Evolutionary conservation across 2,113 vertebrate genomes (phyloP).

Genomic region (Corythaixoides concolor): DNA sequence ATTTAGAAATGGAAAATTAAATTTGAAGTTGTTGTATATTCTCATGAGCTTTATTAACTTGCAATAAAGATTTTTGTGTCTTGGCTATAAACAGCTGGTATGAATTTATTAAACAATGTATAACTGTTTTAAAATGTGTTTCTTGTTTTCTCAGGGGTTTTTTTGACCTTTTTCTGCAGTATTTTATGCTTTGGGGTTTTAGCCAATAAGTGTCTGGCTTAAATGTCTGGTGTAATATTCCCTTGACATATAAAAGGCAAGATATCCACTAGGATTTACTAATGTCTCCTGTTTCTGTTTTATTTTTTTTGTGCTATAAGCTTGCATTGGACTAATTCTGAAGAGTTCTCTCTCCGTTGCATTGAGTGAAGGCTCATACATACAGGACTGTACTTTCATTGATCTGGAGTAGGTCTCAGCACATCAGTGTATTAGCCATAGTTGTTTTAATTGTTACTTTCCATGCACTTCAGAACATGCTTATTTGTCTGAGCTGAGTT

Average conservation of each 20-base stretch:
- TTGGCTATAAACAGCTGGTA: conserved; percentile 2
- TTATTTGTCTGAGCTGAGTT: background rate
- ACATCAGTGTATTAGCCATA: background rate
- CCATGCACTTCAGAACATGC: background rate
- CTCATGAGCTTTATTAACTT: background rate
- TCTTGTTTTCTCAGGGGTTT: conserved; percentile 18
- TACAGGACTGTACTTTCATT: background rate
- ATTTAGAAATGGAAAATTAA: background rate
- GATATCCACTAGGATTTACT: background rate
- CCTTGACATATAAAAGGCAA: background rate
- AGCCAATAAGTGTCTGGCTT: background rate
- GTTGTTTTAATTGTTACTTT: background rate
- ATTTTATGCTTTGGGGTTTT: conserved; percentile 14
- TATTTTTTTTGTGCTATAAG: background rate
- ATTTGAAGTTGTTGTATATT: background rate
- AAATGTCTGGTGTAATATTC: background rate
- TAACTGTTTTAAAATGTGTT: conserved; percentile 18
- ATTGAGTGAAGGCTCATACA: background rate
- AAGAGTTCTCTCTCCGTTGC: background rate
- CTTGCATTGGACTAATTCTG: background rate
- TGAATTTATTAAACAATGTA: background rate
- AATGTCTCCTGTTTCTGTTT: background rate
- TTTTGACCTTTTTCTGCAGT: background rate
- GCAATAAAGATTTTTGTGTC: background rate
- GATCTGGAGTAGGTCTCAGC: background rate